Percentiles rank a stretch among this genome's conserved stretches.
These are phyloP conservation scores for Pterostichus niger DNA, from an alignment of 2,888 invertebrate genomes.

Conservation along the genomic window DNA sequence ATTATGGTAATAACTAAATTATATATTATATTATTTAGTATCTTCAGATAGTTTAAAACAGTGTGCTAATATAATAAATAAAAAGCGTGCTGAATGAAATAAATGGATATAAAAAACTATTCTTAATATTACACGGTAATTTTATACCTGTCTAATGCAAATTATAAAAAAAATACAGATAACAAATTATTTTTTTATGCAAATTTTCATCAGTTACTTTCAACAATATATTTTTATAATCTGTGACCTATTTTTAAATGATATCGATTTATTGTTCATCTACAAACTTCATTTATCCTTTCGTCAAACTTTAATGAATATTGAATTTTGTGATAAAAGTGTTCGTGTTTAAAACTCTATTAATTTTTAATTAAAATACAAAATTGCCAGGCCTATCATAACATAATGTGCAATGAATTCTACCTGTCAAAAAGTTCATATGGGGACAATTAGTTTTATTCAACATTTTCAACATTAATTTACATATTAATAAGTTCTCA, in stretches of 20 bases:
- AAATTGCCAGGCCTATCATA: slow-evolving; percentile 6
- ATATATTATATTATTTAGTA: slow-evolving; percentile 1
- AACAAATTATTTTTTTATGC: not conserved
- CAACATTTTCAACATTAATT: slow-evolving; percentile 53
- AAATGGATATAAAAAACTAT: not conserved
- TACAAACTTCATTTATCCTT: slow-evolving; percentile 27
- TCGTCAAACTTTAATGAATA: slow-evolving; percentile 16
- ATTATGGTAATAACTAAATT: slow-evolving; percentile 9
- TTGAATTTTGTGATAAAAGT: slow-evolving; percentile 19
- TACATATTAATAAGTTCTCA: slow-evolving; percentile 57
- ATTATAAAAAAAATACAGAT: not conserved
- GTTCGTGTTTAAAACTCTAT: slow-evolving; percentile 4
- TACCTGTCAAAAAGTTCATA: slow-evolving; percentile 39
- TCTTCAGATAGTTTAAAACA: not conserved
- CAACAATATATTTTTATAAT: not conserved
- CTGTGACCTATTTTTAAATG: not conserved
- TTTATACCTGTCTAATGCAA: slow-evolving; percentile 4
- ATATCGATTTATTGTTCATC: not conserved
- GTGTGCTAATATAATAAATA: no score
- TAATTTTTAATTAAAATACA: slow-evolving; percentile 35
- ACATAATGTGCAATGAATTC: slow-evolving; percentile 42
- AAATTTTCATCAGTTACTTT: not conserved
- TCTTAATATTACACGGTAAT: not conserved
- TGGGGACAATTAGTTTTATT: slow-evolving; percentile 50
- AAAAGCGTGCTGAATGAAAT: not conserved